Evolutionary conservation across 2,113 vertebrate species (phyloP), one percentile per base, ranked within the genome.

Genomic region (Leptosomus discolor): DNA sequence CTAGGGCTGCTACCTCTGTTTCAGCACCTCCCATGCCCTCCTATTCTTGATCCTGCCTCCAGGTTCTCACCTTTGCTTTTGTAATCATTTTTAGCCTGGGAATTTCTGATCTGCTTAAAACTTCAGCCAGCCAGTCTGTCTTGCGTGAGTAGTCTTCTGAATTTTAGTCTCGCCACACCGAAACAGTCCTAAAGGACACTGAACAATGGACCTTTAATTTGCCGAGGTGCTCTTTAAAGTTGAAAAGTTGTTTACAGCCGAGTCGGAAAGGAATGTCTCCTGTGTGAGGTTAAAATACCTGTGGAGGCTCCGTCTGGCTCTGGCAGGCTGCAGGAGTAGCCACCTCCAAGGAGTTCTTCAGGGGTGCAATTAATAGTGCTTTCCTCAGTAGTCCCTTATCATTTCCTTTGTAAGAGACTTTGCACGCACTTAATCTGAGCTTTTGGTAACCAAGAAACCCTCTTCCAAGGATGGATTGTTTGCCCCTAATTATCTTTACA

Each of bases 231-330:
- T 88, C 24, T 91, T 84, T 79, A 88, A 91, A 93, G 82, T 74
- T 90, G 54, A 54, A 69, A 54, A 90, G 87, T 58, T 94, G 92
- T 92, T 97, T 95, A 92, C 80, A 91, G 74, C 32, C 19, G 68
- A 73, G 57, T 64, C 30, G 65, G 82, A 89, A 89, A 91, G 91
- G 84, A 85, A 67, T 79, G 86, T 65, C 73, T 96, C 37, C 61
- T 0, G 0, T 73, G 36, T 76, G 89, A 95, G 86, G 75, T 95
- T 88, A 70, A 94, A 88, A 95, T 93, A 84, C 74, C 58, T 91
- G 83, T 48, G 79, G 75, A 93, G 79, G 79, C 74, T 92, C 65
- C 1, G 36, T 80, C 83, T 94, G 64, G 57, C 74, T 80, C 83
- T 94, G 64, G 57, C 74, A 95, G 80, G 67, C 88, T 88, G 20